A percentile compares a stretch with the other conserved stretches of the same genome.
phyloP scores from a whole-genome alignment of 2,797 vertebrate species.

The Oophaga sylvatica region DNA sequence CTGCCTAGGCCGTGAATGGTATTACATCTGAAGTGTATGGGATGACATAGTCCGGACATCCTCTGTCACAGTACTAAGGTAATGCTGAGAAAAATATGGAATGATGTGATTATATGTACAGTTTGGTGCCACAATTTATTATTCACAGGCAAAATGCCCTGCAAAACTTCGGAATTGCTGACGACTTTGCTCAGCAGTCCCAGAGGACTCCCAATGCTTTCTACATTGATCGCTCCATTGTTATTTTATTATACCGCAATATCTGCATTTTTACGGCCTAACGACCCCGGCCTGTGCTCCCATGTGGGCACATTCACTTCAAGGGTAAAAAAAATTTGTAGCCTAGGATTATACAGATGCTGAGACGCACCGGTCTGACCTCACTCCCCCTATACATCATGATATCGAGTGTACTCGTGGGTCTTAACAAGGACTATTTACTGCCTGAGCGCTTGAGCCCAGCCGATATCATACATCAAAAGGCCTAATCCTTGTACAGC shows the following conservation, averaged over 20 bases:
- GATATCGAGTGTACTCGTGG: constrained; percentile 33
- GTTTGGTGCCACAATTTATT: not conserved
- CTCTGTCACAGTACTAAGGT: not conserved
- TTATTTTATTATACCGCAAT: constrained; percentile 1
- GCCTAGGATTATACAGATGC: constrained; percentile 28
- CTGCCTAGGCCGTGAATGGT: not conserved
- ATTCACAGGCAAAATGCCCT: not conserved
- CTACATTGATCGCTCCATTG: not conserved
- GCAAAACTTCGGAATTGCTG: not conserved
- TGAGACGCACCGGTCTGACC: constrained; percentile 20
- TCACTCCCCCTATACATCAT: constrained; percentile 35
- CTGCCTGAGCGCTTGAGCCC: constrained; percentile 34
- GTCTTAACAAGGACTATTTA: constrained; percentile 57
- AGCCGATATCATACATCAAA: constrained; percentile 46
- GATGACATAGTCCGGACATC: not conserved
- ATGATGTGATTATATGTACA: not conserved
- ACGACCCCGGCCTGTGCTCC: not conserved
- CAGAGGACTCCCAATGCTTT: not conserved
- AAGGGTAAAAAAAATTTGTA: constrained; percentile 15
- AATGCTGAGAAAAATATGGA: not conserved
- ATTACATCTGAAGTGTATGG: not conserved
- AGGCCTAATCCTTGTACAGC: constrained; percentile 40
- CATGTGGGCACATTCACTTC: constrained; percentile 1
- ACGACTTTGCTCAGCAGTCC: not conserved
- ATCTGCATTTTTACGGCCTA: constrained; percentile 8